Evolutionary conservation across 2,888 invertebrate genomes (phyloP), one percentile per base, ranked within the genome.

Genomic region (Xanthostigma xanthostigma): DNA sequence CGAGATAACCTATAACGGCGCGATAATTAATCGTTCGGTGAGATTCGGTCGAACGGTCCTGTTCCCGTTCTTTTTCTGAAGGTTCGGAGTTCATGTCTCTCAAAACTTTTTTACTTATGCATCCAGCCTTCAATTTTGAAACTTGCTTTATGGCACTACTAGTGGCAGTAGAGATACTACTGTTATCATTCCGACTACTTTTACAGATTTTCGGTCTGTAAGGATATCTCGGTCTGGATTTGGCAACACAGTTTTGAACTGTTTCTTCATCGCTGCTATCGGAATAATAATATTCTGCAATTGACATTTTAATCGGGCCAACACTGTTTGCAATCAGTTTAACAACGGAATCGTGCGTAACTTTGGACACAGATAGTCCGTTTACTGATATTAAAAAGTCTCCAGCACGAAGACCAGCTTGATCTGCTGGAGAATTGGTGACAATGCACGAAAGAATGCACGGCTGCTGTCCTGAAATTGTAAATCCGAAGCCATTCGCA

Each of bases 381-480:
- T 94, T 94, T 1, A 96, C 95, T 1, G 90, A 87, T 46, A 95
- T 79, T 49, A 96, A 72, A 58, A 91, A 92, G 62, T 96, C 94
- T 0, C 95, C 95, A 36, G 93, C 88, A 33, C 91, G 77, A 14
- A 96, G 70, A 0, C 94, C 94, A 34, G 91, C 91, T 52, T 80
- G 75, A 60, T 93, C 93, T 0, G 95, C 95, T 3, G 94, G 93
- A 51, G 88, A 89, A 56, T 86, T 86, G 43, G 79, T 73, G 1
- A 93, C 93, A 58, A 96, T 94, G 59, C 91, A 93, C 46, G 93
- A 92, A 50, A 96, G 75, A 53, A 94, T 88, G 64, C 95, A 96
- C 0, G 96, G 95, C 62, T 92, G 85, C 65, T 96, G 94, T 3
- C 95, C 95, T 2, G 94, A 93, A 61, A 96, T 94, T 17, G 95